phyloP scores from a whole-genome alignment of 2,797 vertebrate genomes.

The Sorex maritimensis region DNA sequence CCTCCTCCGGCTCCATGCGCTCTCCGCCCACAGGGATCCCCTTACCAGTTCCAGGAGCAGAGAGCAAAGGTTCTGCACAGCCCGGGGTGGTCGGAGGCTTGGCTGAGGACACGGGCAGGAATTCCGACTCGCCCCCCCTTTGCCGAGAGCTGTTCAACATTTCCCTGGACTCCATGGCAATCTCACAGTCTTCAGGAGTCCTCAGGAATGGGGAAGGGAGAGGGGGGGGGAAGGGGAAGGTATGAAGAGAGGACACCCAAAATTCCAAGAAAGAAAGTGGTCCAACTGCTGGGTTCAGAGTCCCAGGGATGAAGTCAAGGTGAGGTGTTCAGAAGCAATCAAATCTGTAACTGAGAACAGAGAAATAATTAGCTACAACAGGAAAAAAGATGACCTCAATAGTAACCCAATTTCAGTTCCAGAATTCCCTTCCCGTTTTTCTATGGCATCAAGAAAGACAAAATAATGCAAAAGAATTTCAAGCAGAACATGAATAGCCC shows the following conservation, averaged over 20 bases:
- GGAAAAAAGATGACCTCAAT: slow-evolving; percentile 17
- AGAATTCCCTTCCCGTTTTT: slow-evolving; percentile 20
- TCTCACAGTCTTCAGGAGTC: slow-evolving; percentile 87
- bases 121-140: slow-evolving; percentile 94
- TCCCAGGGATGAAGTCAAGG: slow-evolving; percentile 81
- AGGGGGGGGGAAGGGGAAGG: slow-evolving; percentile 60
- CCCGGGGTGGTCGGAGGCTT: slow-evolving; percentile 86
- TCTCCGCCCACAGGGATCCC: slow-evolving; percentile 93
- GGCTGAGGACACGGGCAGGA: slow-evolving; percentile 89
- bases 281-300: slow-evolving; percentile 83
- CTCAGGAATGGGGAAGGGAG: slow-evolving; percentile 74
- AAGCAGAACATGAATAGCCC: neutral
- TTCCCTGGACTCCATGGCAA: slow-evolving; percentile 97
- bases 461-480: slow-evolving; percentile 9
- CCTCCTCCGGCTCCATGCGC: slow-evolving; percentile 95
- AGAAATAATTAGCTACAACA: slow-evolving; percentile 22
- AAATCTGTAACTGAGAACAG: slow-evolving; percentile 90
- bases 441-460: neutral
- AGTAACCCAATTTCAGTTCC: neutral
- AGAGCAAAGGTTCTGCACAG: slow-evolving; percentile 88
- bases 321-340: slow-evolving; percentile 87
- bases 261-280: slow-evolving; percentile 80
- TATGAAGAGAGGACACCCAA: slow-evolving; percentile 61
- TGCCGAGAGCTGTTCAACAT: slow-evolving; percentile 93
- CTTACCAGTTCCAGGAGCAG: slow-evolving; percentile 89